phyloP scores from a whole-genome alignment of 2,797 vertebrate species.

The Phaenicophaeus curvirostris region DNA sequence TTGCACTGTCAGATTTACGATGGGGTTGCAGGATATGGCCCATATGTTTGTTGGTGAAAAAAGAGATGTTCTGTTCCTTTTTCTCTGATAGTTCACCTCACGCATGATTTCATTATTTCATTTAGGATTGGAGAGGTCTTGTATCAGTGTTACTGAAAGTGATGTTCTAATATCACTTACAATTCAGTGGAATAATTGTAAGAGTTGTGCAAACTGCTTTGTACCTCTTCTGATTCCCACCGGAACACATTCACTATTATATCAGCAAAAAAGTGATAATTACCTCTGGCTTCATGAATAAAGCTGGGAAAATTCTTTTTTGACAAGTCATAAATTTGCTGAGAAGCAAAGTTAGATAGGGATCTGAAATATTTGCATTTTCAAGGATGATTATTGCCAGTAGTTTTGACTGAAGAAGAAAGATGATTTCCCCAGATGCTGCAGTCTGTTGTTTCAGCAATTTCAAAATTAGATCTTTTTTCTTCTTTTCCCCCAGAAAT shows the following conservation, averaged over 20 bases:
- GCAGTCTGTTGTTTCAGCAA: constrained; percentile 31
- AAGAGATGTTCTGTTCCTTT: background rate
- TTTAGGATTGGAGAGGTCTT: background rate
- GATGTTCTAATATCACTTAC: background rate
- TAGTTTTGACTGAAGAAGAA: constrained; percentile 52
- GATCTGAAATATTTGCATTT: constrained; percentile 51
- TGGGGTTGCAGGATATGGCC: background rate
- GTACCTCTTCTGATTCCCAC: constrained; percentile 7
- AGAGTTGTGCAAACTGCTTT: background rate
- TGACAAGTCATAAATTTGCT: constrained; percentile 45
- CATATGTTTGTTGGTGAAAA: background rate
- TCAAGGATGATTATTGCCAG: constrained; percentile 34
- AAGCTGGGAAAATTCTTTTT: constrained; percentile 6
- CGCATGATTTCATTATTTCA: background rate
- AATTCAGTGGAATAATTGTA: background rate
- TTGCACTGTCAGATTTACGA: background rate
- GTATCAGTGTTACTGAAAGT: background rate
- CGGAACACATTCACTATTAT: background rate
- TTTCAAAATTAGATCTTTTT: constrained; percentile 39
- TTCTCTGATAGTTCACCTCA: background rate
- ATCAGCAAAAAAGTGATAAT: constrained; percentile 19
- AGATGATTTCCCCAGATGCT: constrained; percentile 56
- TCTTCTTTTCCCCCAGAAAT: background rate
- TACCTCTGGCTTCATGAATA: background rate
- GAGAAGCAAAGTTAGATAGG: constrained; percentile 15